Conservation (phyloP, 1,140 invertebrate species). For the Drosophila nigromelanica region DNA sequence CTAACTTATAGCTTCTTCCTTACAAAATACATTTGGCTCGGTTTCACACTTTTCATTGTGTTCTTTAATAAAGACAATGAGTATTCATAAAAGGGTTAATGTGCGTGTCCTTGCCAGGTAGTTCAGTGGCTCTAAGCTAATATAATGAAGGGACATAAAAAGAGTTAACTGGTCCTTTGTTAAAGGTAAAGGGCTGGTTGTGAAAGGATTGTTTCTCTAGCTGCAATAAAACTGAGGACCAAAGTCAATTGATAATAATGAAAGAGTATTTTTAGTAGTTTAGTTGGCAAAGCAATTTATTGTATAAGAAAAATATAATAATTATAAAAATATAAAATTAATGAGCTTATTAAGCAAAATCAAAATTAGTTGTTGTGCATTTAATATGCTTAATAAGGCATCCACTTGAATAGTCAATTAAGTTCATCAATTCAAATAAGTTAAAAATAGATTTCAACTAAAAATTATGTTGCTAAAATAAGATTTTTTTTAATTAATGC, state of each 20-base stretch:
- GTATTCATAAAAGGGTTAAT: conserved; percentile 70
- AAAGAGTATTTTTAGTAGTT: conserved; percentile 34
- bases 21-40: not conserved
- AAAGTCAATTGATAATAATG: conserved; percentile 43
- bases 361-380: too few species aligned
- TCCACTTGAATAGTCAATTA: too few species aligned
- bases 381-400: too few species aligned
- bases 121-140: conserved; percentile 20
- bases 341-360: not conserved
- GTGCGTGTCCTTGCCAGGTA: conserved; percentile 44
- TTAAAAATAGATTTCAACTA: not conserved
- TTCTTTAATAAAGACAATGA: conserved; percentile 32
- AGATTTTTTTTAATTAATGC: not conserved
- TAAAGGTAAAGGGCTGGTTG: conserved; percentile 34
- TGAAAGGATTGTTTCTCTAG: conserved; percentile 4
- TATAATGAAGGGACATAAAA: conserved; percentile 72
- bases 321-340: not conserved
- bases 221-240: conserved; percentile 25
- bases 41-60: conserved; percentile 40
- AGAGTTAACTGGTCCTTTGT: conserved; percentile 69
- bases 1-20: not conserved
- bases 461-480: not conserved
- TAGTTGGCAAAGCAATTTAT: not conserved
- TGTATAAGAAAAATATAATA: not conserved
- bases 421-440: not conserved